These are phyloP conservation scores for Sinotaia quadrata DNA, from an alignment of 2,888 invertebrate species.

Conservation along the genomic window DNA sequence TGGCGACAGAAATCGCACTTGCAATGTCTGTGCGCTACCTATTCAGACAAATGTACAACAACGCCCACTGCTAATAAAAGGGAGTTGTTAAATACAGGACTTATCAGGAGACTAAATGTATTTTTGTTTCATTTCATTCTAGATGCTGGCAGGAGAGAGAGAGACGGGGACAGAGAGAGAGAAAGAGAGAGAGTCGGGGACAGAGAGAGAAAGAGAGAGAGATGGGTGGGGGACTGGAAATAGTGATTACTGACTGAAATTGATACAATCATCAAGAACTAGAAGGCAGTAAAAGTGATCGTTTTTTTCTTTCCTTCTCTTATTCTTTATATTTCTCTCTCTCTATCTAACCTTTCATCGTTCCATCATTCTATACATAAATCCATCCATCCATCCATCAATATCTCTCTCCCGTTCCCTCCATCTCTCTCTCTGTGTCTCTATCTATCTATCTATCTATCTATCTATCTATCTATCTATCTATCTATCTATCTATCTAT, in stretches of 20 bases:
- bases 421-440: slow-evolving; percentile 1
- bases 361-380: background rate
- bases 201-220: slow-evolving; percentile 10
- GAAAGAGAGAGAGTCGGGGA: slow-evolving; percentile 8
- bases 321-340: background rate
- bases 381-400: background rate
- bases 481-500: slow-evolving; percentile 3
- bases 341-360: background rate
- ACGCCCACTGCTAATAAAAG: too few species aligned
- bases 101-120: too few species aligned
- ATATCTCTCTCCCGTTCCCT: background rate
- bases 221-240: background rate
- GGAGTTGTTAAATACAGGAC: too few species aligned
- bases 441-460: background rate
- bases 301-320: background rate
- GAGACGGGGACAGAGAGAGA: slow-evolving; percentile 4
- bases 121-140: background rate
- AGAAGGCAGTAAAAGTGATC: background rate
- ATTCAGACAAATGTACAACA: too few species aligned
- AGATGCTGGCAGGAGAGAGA: background rate
- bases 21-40: too few species aligned
- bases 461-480: background rate
- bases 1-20: too few species aligned
- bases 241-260: background rate
- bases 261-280: background rate